Base-by-base conservation (phyloP, 2,888 invertebrate species). In the Sipha maydis region DNA sequence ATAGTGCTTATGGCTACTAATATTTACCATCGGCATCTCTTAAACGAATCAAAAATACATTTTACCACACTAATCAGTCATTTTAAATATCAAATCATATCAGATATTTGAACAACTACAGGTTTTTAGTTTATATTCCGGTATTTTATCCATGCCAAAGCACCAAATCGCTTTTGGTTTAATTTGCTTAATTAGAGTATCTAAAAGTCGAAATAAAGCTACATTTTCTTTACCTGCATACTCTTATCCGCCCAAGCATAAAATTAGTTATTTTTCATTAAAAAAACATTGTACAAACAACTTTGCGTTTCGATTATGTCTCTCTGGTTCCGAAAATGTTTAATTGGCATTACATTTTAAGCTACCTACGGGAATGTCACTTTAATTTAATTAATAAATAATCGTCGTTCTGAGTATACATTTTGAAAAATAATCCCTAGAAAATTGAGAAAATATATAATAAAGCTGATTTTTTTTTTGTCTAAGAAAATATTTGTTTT, bases 201-300 rank as follows among this genome's bases (percentile, higher is more conserved):
- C 71, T 71, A 77, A 31, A 48, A 48, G 48, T 48, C 67, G 48
- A 85, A 85, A 67, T 80, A 41, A 61, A 48, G 11, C 48, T 48
- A 61, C 34, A 67, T 61, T 85, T 48, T 75, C 75, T 84, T 75
- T 61, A 54, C 38, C 17, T 56, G 31, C n/a, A 61, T 84, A 5
- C n/a, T 17, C n/a, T 61, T 48, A 77, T 67, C 41, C 67, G 48
- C 25, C 41, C 9, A 48, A 85, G 25, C 69, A 67, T 83, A 84
- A 85, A 77, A 77, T 77, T 21, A 85, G 77, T 67, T 77, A 1
- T 61, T 76, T 75, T 25, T 38, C 14, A 19, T 38, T 21, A 28
- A 75, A 85, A 77, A 77, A 61, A 61, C 7, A 21, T 48, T 67
- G 67, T 41, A 84, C 31, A 25, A 41, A 48, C n/a, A 77, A 21